Base-by-base conservation (phyloP, 2,888 invertebrate genomes). In the Hesperia comma region DNA sequence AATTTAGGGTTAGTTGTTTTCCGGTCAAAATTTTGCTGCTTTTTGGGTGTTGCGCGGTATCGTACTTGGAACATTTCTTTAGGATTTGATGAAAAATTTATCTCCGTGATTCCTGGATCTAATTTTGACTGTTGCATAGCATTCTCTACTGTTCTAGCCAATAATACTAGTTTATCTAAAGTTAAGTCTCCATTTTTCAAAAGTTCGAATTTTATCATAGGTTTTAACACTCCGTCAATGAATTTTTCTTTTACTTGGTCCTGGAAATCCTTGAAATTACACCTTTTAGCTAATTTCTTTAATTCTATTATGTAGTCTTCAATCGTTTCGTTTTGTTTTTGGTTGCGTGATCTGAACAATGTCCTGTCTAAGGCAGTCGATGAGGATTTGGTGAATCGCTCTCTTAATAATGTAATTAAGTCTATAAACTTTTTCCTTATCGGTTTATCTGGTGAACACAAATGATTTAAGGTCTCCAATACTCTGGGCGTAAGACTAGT, bases 191-290 rank as follows among this genome's bases (percentile, higher is more conserved):
- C n/a, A n/a, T n/a, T n/a, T n/a, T n/a, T n/a, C n/a, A n/a, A n/a
- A n/a, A n/a, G n/a, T n/a, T n/a, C n/a, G n/a, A n/a, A n/a, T n/a
- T n/a, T n/a, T n/a, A n/a, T n/a, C n/a, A n/a, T n/a, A n/a, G n/a
- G n/a, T n/a, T n/a, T n/a, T n/a, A n/a, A n/a, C n/a, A n/a, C n/a
- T n/a, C n/a, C n/a, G n/a, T n/a, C n/a, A n/a, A n/a, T n/a, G n/a
- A n/a, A n/a, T n/a, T n/a, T n/a, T n/a, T n/a, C n/a, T n/a, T n/a
- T n/a, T n/a, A n/a, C n/a, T n/a, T n/a, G n/a, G n/a, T n/a, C 41
- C 14, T 57, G 21, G 1, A 57, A 7, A 41, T 41, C 41, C 26
- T 57, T 57, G n/a, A 57, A 57, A 14, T 41, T 19, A 21, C 57
- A 57, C 4, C 21, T 21, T 21, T 12, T n/a, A 14, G 57, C 40